Conservation (phyloP, 2,113 vertebrate genomes). For the Xyrauchen texanus region DNA sequence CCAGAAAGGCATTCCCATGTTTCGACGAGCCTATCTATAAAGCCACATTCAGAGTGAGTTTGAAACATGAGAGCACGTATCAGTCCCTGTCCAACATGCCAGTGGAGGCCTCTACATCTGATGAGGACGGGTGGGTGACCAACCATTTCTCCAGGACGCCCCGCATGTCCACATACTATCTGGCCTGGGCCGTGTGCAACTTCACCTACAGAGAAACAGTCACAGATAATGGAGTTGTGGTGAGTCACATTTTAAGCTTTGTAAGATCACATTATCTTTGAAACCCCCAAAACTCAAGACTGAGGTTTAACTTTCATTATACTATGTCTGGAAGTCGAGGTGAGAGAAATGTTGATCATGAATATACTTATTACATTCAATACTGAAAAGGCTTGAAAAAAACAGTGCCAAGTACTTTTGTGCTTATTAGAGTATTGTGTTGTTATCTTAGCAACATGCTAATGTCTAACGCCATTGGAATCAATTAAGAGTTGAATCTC, state of each 20-base stretch:
- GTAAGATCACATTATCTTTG: too few species aligned
- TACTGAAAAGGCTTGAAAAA: too few species aligned
- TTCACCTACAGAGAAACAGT: slow-evolving; percentile 90
- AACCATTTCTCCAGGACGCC: slow-evolving; percentile 91
- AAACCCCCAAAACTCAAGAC: too few species aligned
- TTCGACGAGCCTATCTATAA: slow-evolving; percentile 98
- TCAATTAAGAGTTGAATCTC: too few species aligned
- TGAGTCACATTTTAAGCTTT: slow-evolving; percentile 70
- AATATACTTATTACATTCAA: too few species aligned
- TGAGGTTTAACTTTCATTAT: too few species aligned
- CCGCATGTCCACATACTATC: slow-evolving; percentile 96
- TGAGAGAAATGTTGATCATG: too few species aligned
- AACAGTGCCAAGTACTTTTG: too few species aligned
- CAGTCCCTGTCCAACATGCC: slow-evolving; percentile 97
- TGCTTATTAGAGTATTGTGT: too few species aligned
- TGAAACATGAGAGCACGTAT: slow-evolving; percentile 89
- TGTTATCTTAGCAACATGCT: too few species aligned
- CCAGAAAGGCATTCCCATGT: slow-evolving; percentile 96
- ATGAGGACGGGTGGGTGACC: slow-evolving; percentile 90
- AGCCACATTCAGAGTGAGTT: slow-evolving; percentile 92
- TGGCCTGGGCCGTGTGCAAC: slow-evolving; percentile 98
- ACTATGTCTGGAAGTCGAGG: too few species aligned
- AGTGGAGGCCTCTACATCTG: slow-evolving; percentile 80
- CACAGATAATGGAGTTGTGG: slow-evolving; percentile 84
- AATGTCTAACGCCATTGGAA: too few species aligned